Conservation (phyloP, 1,140 invertebrate genomes). For the Schlechtendalia chinensis region DNA sequence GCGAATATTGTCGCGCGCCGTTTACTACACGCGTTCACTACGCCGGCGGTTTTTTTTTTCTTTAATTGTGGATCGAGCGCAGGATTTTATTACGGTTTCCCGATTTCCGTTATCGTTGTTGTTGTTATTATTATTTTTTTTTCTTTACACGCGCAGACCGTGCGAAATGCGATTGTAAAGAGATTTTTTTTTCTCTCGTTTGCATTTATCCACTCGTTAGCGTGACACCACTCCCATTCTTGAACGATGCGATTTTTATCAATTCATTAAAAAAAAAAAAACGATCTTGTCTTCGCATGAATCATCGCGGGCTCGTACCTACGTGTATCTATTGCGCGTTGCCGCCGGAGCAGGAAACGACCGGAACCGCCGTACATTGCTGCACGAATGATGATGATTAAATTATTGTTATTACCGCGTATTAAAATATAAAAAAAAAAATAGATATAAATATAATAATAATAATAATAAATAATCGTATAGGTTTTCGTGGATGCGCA, state of each 20-base stretch:
- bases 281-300: background rate
- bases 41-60: background rate
- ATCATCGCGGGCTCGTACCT: background rate
- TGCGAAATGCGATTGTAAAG: background rate
- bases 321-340: background rate
- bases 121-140: no score
- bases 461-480: slow-evolving; percentile 8
- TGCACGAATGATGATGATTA: background rate
- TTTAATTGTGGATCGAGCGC: background rate
- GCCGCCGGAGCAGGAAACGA: background rate
- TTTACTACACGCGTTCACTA: background rate
- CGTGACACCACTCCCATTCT: background rate
- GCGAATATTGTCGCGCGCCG: no score
- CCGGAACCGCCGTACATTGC: background rate
- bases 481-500: slow-evolving; percentile 8
- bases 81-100: background rate
- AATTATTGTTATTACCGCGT: slow-evolving; percentile 16
- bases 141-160: background rate
- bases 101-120: background rate
- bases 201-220: background rate
- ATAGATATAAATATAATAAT: background rate
- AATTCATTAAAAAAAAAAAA: background rate
- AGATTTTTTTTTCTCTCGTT: background rate
- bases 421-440: slow-evolving; percentile 11
- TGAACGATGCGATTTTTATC: background rate